Evolutionary conservation across 2,113 vertebrate genomes (phyloP).

Genomic region (Triplophysa siluroides): DNA sequence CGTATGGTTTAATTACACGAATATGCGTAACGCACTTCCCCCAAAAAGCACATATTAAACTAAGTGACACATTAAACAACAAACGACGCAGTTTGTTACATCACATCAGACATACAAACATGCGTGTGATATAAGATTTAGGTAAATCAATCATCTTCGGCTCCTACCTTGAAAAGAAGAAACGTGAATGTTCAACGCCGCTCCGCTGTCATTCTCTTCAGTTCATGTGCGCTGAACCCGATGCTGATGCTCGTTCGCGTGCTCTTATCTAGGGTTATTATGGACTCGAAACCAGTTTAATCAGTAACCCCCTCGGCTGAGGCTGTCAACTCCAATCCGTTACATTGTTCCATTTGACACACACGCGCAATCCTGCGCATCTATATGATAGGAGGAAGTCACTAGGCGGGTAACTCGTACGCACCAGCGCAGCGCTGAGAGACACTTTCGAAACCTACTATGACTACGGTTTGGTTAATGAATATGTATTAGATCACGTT

Average conservation of each 20-base stretch:
- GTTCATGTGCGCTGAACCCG: neutral
- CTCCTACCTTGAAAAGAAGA: constrained; percentile 14
- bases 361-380: constrained; percentile 54
- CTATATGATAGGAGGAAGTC: constrained; percentile 64
- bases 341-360: constrained; percentile 66
- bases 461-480: neutral
- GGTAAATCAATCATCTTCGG: neutral
- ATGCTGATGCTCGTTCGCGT: constrained; percentile 11
- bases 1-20: too few species aligned
- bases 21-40: too few species aligned
- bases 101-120: neutral
- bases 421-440: constrained; percentile 31
- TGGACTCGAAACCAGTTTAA: constrained; percentile 65
- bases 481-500: constrained; percentile 13
- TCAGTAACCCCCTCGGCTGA: constrained; percentile 66
- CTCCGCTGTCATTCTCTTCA: constrained; percentile 19
- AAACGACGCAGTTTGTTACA: neutral
- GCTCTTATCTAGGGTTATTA: constrained; percentile 62
- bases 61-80: neutral
- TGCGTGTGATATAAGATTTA: neutral
- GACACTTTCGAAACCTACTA: constrained; percentile 14
- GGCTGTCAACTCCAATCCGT: constrained; percentile 58
- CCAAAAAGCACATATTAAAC: neutral
- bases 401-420: constrained; percentile 59
- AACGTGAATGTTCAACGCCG: neutral